Evolutionary conservation across 2,888 invertebrate species (phyloP), one percentile per base, ranked within the genome.

Genomic region (Drosophila rellima): DNA sequence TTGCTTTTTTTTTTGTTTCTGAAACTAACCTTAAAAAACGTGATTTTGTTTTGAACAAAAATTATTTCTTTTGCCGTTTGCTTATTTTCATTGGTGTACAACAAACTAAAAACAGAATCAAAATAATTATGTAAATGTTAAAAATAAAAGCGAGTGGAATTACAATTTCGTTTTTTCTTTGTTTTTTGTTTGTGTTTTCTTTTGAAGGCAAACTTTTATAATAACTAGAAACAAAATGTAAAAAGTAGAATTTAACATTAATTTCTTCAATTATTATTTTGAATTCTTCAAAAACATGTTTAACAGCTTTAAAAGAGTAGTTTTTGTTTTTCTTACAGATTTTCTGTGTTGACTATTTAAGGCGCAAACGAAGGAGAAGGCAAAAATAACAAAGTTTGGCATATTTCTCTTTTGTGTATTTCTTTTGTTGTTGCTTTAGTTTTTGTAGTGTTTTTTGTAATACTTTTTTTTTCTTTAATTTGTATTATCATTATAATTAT

Each of bases 131-230:
- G 62, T 70, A 70, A 74, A 79, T 63, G n/a, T 84, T 70, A 81
- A 76, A 89, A 89, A 83, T 89, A 83, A 82, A 82, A 82, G 82
- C 82, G 87, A 77, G 89, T 82, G 82, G 82, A 83, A 83, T 83
- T 83, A 88, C 89, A 83, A 71, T 83, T 82, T 86, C 83, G 61
- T 78, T 63, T 70, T 63, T 62, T 62, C 56, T 31, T 52, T 51
- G n/a, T 39, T 57, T 37, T 40, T 56, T 45, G 35, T 18, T 40
- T 54, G 33, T 31, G 20, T 54, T 62, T 2, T 26, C n/a, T 44
- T 50, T 63, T 61, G 42, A 76, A 78, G 71, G 68, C 57, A 78
- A 67, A 62, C 57, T 60, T 75, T 61, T 20, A 50, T 69, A 60
- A 70, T 47, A 70, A 79, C 80, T 79, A 67, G 60, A 78, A 73